Base-by-base conservation (phyloP, 2,888 invertebrate genomes). In the Napeogenes inachia region DNA sequence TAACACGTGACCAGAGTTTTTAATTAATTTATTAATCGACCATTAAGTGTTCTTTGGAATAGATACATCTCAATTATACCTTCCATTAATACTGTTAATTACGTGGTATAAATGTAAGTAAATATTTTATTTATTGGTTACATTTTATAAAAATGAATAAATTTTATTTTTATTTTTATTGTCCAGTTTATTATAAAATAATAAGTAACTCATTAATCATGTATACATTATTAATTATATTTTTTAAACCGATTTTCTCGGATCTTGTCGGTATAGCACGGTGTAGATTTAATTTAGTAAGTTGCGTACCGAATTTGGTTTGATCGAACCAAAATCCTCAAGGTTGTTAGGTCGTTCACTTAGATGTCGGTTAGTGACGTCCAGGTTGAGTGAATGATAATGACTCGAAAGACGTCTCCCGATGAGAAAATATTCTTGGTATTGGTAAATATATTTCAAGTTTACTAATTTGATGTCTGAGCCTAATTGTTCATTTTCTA, bases 341-440 rank as follows among this genome's bases (percentile, higher is more conserved):
- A 69, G 69, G 69, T 69, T 68, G 68, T 63, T 59, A 56, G 67
- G 66, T 69, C 66, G 63, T 65, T 68, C 68, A 69, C 67, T 60
- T 55, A 60, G 38, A 64, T 53, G 45, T 59, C 66, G 64, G 64
- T 58, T 64, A 58, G 54, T 66, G 66, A 62, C 66, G 66, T 60
- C 59, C 66, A 62, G 66, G 64, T 64, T 60, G 62, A 60, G 57
- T 62, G 57, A 45, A 62, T 60, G 45, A 60, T 67, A 60, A 62
- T 56, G 61, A 47, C 57, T 21, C 38, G 45, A 45, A 55, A 47
- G 54, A 42, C 59, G 56, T 54, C 46, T 45, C 50, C 45, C 42
- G 30, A 54, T 57, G 57, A 53, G 57, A 59, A 59, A 57, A n/a
- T 13, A 56, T 59, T 60, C 53, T 38, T 21, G 21, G 33, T 50